Evolutionary conservation across 1,140 invertebrate species (phyloP), one percentile per base, ranked within the genome.

Genomic region (Heliconius nattereri): DNA sequence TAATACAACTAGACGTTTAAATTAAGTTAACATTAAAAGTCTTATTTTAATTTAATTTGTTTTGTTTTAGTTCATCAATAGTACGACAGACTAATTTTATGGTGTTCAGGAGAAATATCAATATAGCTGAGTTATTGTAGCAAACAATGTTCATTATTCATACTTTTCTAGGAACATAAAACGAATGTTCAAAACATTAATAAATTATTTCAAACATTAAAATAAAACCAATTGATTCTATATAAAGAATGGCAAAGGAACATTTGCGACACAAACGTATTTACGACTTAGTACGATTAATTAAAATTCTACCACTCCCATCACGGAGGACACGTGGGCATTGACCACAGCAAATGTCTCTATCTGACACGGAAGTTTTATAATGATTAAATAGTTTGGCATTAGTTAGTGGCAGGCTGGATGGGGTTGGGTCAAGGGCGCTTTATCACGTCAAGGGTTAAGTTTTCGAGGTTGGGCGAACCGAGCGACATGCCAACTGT

Each of bases 291-390:
- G 9, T 3, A 26, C 7, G 3, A 29, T 66, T 66, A 66, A 66
- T 66, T 19, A 66, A 66, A 66, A 66, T 66, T 66, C 70, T 71
- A 73, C 71, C 70, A 66, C 49, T 66, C 75, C 75, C 52, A 73
- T 11, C 23, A 26, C 60, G 9, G 13, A 73, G 71, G 75, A 75
- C 35, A 73, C 66, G 73, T 54, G 35, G 78, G 76, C 32, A 75
- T 75, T 75, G 52, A 40, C 78, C 52, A 76, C 35, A 66, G 78
- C 78, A 66, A 76, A 76, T 40, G 20, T 76, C 19, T 71, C 16
- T 78, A 82, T 76, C 75, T 57, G 70, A 82, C 78, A 79, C 78
- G 81, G 81, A 82, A 82, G 75, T 72, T 78, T 82, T 71, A 79
- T 77, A 78, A 66, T 82, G 81, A 76, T 79, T 76, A 79, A 79